Evolutionary conservation across 2,797 vertebrate species (phyloP).

Genomic region (Bradypodion ventrale): DNA sequence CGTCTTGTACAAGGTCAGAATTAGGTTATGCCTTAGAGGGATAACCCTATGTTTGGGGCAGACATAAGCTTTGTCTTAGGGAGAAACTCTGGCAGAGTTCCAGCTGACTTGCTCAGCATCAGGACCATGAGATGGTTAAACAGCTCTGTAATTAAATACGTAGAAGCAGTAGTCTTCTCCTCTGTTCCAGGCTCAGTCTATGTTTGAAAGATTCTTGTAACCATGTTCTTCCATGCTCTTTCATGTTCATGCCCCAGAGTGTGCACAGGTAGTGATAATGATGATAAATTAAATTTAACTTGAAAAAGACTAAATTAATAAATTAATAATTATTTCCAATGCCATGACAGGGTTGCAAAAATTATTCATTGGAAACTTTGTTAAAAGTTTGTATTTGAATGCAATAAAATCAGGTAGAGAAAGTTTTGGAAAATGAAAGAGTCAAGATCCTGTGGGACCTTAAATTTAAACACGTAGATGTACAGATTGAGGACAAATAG

Average conservation of each 20-base stretch:
- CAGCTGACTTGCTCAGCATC: neutral
- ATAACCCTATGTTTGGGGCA: neutral
- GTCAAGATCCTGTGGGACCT: too few relatives aligned
- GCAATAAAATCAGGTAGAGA: too few relatives aligned
- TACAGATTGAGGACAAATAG: too few relatives aligned
- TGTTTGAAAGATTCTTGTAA: neutral
- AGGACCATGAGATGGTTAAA: neutral
- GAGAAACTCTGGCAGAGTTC: constrained; percentile 3
- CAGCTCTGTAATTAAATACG: neutral
- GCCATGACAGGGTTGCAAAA: too few relatives aligned
- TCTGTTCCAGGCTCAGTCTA: neutral
- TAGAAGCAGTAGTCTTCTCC: neutral
- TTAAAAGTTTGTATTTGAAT: too few relatives aligned
- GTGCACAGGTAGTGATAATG: too few relatives aligned
- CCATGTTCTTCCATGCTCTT: neutral
- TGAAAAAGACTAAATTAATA: too few relatives aligned
- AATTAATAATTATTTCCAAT: too few relatives aligned
- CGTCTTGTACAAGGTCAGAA: neutral
- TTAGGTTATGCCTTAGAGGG: neutral
- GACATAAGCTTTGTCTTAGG: neutral
- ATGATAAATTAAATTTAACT: too few relatives aligned
- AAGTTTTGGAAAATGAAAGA: too few relatives aligned
- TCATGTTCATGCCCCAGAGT: neutral
- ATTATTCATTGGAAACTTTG: too few relatives aligned
- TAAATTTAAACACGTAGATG: too few relatives aligned